Conservation (phyloP, 2,797 vertebrate genomes). For the Tapera naevia region DNA sequence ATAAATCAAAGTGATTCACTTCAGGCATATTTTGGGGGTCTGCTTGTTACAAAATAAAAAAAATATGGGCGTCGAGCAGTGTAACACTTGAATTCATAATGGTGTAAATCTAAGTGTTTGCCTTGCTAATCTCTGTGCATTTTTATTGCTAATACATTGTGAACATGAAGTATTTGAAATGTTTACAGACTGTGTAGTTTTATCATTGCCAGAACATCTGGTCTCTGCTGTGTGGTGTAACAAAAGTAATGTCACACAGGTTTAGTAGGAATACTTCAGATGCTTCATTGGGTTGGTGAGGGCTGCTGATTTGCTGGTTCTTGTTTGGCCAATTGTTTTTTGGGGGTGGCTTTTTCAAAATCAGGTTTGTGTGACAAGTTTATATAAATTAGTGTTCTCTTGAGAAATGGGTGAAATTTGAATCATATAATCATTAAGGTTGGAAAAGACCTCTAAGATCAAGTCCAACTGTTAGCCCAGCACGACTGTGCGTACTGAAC, state of each 20-base stretch:
- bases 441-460: too few species aligned
- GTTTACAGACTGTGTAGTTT: not conserved
- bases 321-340: not conserved
- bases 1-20: not conserved
- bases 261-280: not conserved
- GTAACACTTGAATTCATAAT: not conserved
- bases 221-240: not conserved
- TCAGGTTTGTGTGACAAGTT: not conserved
- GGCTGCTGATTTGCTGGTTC: not conserved
- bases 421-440: too few species aligned
- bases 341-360: not conserved
- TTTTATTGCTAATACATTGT: not conserved
- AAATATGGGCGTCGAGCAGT: not conserved
- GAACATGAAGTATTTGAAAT: not conserved
- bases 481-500: too few species aligned
- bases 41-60: not conserved
- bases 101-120: not conserved
- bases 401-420: not conserved
- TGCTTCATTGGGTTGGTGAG: rapidly evolving
- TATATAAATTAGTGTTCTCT: not conserved
- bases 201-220: not conserved
- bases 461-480: too few species aligned
- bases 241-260: not conserved
- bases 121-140: not conserved
- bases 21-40: not conserved